Conservation (phyloP, 2,113 vertebrate species). For the Tragelaphus buxtoni region DNA sequence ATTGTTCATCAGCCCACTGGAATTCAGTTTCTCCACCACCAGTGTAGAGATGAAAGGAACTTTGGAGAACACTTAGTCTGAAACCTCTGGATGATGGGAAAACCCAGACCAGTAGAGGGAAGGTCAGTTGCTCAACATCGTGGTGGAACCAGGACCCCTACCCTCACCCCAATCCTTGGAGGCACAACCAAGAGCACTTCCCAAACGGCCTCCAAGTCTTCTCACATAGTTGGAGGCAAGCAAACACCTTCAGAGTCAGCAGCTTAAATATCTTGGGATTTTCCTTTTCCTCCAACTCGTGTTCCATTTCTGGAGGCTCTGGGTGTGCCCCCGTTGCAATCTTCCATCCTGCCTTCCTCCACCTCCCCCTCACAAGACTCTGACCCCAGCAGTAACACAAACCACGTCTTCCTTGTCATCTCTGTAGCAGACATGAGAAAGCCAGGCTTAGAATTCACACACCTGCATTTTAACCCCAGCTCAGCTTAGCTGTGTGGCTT, state of each 20-base stretch:
- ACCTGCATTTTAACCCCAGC: neutral
- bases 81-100: neutral
- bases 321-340: neutral
- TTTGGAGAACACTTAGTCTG: neutral
- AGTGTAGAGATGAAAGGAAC: neutral
- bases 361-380: neutral
- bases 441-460: neutral
- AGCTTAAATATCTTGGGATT: neutral
- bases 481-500: neutral
- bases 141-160: neutral
- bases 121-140: neutral
- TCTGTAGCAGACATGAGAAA: neutral
- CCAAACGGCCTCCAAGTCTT: neutral
- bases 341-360: neutral
- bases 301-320: neutral
- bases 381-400: neutral
- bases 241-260: neutral
- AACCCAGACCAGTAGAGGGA: neutral
- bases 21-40: neutral
- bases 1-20: neutral
- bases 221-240: neutral
- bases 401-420: neutral
- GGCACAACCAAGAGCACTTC: neutral
- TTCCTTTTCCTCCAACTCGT: neutral
- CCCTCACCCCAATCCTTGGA: accelerated